These are phyloP conservation scores for Cladopsammia gracilis DNA, from an alignment of 64 coral and sea anemone genomes.

Conservation along the genomic window DNA sequence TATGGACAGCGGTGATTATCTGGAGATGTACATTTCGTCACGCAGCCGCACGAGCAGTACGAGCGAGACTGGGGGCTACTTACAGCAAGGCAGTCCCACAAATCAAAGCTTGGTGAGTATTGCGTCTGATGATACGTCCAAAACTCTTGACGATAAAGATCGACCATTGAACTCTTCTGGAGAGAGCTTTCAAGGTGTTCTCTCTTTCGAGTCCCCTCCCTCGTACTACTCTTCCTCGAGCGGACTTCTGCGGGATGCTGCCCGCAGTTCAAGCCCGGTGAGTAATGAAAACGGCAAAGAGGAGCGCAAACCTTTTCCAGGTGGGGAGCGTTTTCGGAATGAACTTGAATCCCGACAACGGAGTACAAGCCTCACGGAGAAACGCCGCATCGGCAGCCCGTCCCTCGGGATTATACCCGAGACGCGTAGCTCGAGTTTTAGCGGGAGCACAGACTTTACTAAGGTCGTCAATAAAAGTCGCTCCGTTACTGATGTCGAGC, in stretches of 20 bases:
- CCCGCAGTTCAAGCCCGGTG: neutral
- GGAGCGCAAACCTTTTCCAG: conserved; percentile 11
- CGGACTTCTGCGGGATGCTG: neutral
- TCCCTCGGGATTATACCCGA: conserved; percentile 89
- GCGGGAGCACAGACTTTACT: conserved; percentile 90
- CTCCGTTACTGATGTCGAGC: conserved; percentile 1
- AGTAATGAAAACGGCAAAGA: neutral
- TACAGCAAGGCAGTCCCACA: conserved; percentile 54
- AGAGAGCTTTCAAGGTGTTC: conserved; percentile 11
- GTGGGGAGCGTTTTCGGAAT: conserved; percentile 3
- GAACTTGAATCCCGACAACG: conserved; percentile 57
- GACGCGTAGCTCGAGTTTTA: conserved; percentile 89
- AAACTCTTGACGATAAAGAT: conserved; percentile 24
- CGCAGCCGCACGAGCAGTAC: conserved; percentile 69
- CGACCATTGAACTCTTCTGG: conserved; percentile 31
- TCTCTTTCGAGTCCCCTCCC: conserved; percentile 19
- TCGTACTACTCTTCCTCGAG: neutral
- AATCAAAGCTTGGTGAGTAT: conserved; percentile 39
- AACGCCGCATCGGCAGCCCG: conserved; percentile 80
- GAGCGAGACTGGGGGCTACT: conserved; percentile 32
- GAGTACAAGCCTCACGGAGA: conserved; percentile 85
- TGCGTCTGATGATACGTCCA: conserved; percentile 16
- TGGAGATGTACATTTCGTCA: conserved; percentile 11
- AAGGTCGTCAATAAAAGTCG: conserved; percentile 72
- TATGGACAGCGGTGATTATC: conserved; percentile 68